Conservation (phyloP, 2,888 invertebrate genomes). For the Heliconius sara region DNA sequence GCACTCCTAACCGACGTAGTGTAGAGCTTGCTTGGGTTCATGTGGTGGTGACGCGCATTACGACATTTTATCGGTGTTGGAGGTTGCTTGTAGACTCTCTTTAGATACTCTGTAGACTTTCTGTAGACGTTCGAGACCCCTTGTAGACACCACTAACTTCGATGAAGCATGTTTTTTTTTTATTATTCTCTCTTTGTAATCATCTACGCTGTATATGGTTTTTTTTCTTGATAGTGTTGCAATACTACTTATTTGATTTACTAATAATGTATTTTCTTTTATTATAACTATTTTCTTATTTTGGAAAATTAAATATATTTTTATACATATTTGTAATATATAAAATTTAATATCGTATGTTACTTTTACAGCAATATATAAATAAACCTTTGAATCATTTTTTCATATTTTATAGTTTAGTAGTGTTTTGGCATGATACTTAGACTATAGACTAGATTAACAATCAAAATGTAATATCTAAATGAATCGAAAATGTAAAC, state of each 20-base stretch:
- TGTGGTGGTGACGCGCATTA: slow-evolving; percentile 58
- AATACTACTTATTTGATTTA: slow-evolving; percentile 19
- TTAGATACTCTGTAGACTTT: not conserved
- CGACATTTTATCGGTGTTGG: slow-evolving; percentile 68
- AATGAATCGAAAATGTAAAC: not conserved
- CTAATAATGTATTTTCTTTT: slow-evolving; percentile 21
- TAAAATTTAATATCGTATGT: not conserved
- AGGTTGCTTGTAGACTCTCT: slow-evolving; percentile 46
- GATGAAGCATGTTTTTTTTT: slow-evolving; percentile 45
- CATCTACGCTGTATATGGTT: slow-evolving; percentile 16
- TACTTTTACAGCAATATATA: not conserved
- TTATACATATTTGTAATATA: not conserved
- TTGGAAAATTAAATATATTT: not conserved
- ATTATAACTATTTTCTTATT: not conserved
- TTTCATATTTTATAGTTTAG: slow-evolving; percentile 4
- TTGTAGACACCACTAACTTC: slow-evolving; percentile 25
- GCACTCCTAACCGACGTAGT: slow-evolving; percentile 62
- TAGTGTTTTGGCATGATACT: slow-evolving; percentile 21
- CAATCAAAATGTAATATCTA: not conserved
- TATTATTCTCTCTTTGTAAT: slow-evolving; percentile 27
- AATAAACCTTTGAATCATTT: not conserved
- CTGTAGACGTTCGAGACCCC: slow-evolving; percentile 29
- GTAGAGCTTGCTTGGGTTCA: slow-evolving; percentile 74
- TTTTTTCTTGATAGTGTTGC: slow-evolving; percentile 9
- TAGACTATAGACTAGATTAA: slow-evolving; percentile 1